These are phyloP conservation scores for Plutomurus gul DNA, from an alignment of 1,140 invertebrate genomes.

Conservation along the genomic window DNA sequence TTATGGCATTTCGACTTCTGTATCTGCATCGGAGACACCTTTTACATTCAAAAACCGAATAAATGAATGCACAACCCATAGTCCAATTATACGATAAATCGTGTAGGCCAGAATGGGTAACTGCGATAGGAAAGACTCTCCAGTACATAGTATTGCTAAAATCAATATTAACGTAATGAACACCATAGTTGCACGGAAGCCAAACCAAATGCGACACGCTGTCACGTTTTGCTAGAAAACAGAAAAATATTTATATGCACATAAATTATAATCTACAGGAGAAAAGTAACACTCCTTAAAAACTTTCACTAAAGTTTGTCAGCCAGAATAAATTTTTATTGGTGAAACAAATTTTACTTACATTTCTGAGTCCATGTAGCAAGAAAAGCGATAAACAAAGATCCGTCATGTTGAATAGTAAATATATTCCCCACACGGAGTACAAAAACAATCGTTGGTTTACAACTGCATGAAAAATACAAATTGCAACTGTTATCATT, in stretches of 20 bases:
- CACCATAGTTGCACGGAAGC: background rate
- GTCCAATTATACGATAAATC: background rate
- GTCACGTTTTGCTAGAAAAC: background rate
- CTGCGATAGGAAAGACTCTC: background rate
- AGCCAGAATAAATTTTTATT: too few species aligned
- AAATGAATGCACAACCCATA: background rate
- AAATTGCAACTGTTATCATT: background rate
- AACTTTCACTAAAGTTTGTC: too few species aligned
- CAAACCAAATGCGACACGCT: background rate
- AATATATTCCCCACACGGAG: background rate
- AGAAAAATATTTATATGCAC: too few species aligned
- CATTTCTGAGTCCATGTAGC: background rate
- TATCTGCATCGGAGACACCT: background rate
- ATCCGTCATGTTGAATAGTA: background rate
- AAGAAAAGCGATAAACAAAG: background rate
- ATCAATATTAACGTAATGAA: background rate
- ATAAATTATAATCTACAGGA: too few species aligned
- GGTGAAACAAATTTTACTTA: too few species aligned
- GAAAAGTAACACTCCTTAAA: too few species aligned
- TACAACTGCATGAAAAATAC: background rate
- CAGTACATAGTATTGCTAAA: background rate
- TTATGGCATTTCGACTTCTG: too few species aligned
- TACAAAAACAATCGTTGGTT: background rate
- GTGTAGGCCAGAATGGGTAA: background rate
- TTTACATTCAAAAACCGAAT: background rate